Evolutionary conservation across 2,797 vertebrate genomes (phyloP), one percentile per base, ranked within the genome.

Genomic region (Poeciliopsis gracilis): DNA sequence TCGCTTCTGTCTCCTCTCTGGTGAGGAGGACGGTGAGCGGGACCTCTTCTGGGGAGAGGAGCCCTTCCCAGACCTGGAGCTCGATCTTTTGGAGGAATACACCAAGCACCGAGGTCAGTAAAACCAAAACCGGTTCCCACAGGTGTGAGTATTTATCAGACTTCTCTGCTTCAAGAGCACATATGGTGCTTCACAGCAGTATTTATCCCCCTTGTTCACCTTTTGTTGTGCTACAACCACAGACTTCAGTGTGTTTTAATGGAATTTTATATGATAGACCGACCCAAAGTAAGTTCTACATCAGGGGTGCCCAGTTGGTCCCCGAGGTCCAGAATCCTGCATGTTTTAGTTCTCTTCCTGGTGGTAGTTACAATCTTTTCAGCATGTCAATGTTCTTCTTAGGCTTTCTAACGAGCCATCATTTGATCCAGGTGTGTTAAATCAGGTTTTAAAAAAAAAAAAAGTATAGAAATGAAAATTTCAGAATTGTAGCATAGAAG

Each of bases 51-150:
- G 95, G 92, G 97, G 97, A 94, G 97, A 96, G 90, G 98, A 98
- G 89, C 96, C 98, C 96, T 98, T 98, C 93, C 96, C 96, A 95
- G 98, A 99, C 96, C 97, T 98, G 96, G 98, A 99, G 97, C 98
- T 99, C 97, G 98, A 99, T 99, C 97, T 99, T 96, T 97, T 97
- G 96, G 84, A 84, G 97, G 97, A 94, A 97, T 97, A 97, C 96
- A 97, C 93, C 95, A 96, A 95, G 96, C 95, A 95, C 92, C 88
- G 81, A 89, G 91, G 94, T 95, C 91, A 95, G 89, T 91, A 83
- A 82, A 83, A 91, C 87, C 90, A 80, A 90, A 83, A 85, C 73
- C 79, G 80, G 82, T 83, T 57, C 74, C 47, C 83, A 73, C 72
- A 77, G 87, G 84, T 25, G 84, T 84, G 88, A 89, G 86, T 80